phyloP scores from a whole-genome alignment of 2,113 vertebrate species.

The Corythaeola cristata region DNA sequence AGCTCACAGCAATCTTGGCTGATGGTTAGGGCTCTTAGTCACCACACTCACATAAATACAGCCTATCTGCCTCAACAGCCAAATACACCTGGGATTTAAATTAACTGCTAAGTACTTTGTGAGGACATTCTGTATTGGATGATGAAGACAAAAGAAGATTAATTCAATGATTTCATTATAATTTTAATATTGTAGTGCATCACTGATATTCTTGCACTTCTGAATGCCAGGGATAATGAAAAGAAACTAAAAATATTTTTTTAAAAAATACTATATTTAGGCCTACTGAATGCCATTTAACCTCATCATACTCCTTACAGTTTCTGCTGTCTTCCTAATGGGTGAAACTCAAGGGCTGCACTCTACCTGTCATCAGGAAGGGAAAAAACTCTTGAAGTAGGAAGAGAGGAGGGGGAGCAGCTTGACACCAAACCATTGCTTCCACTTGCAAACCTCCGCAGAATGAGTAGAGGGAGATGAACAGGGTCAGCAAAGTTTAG shows the following conservation, averaged over 20 bases:
- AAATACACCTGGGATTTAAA: neutral
- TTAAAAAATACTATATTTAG: neutral
- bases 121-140: neutral
- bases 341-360: neutral
- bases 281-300: neutral
- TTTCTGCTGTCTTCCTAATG: neutral
- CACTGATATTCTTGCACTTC: neutral
- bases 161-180: neutral
- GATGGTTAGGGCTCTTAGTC: neutral
- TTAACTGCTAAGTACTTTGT: neutral
- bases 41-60: neutral
- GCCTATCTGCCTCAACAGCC: neutral
- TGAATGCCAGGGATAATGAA: neutral
- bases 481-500: neutral
- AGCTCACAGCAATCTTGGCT: neutral
- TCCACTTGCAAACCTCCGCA: accelerated
- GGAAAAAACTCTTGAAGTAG: neutral
- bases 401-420: neutral
- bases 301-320: neutral
- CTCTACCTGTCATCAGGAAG: neutral
- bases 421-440: accelerated
- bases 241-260: neutral
- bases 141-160: neutral
- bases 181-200: neutral
- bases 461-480: neutral